A percentile compares a stretch with the other conserved stretches of the same genome.
These are phyloP conservation scores for Setophaga kirtlandii DNA, from an alignment of 2,113 vertebrate species.

Conservation along the genomic window DNA sequence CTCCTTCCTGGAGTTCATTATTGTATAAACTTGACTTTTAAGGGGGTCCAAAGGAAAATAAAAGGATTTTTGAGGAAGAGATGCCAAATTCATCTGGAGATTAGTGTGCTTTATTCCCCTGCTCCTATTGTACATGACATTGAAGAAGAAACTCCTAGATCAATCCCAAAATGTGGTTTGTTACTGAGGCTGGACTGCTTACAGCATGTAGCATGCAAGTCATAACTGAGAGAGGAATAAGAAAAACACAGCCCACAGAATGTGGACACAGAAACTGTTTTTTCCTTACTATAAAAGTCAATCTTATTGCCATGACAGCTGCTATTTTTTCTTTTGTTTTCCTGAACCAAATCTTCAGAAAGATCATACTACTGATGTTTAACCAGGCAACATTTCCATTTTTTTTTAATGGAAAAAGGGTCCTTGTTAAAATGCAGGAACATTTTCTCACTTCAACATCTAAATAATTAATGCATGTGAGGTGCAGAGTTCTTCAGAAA, in stretches of 20 bases:
- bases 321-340: constrained; percentile 6
- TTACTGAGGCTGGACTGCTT: neutral
- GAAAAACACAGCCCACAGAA: neutral
- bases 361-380: neutral
- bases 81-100: neutral
- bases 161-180: neutral
- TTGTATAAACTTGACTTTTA: constrained; percentile 32
- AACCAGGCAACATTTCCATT: neutral
- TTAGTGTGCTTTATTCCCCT: neutral
- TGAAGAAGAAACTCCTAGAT: neutral
- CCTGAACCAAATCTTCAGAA: neutral
- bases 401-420: neutral
- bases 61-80: neutral
- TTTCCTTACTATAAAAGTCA: constrained; percentile 7
- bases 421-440: neutral
- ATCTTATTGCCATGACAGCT: neutral
- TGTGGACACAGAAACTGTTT: neutral
- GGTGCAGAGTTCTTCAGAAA: neutral
- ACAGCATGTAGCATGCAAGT: neutral
- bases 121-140: neutral
- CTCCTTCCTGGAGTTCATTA: constrained; percentile 43
- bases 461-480: neutral
- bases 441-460: neutral
- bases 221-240: neutral
- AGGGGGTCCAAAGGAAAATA: constrained; percentile 5